Base-by-base conservation (phyloP, 2,797 vertebrate species). In the Pseudocheirus occidentalis region DNA sequence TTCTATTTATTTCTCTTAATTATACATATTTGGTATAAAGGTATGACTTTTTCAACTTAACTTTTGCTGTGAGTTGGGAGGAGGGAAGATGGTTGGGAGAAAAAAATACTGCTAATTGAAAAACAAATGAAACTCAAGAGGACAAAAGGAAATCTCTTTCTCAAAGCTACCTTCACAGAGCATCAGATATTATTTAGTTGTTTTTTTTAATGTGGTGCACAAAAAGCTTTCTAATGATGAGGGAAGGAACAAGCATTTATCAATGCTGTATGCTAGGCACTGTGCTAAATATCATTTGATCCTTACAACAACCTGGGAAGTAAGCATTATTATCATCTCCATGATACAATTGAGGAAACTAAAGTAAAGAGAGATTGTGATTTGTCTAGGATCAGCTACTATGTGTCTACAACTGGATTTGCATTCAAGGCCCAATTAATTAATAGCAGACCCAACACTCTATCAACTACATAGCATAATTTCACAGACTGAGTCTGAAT, bases 401-500 rank as follows among this genome's bases (percentile, higher is more conserved):
- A 81, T 7, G 9, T 81, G 21, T 46, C 40, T 81, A 81, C 3
- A 9, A 16, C n/a, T 81, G 73, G 21, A 11, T 24, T 81, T 81
- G 73, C 46, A 81, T 21, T 81, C 7, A 46, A 46, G 73, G 21
- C 4, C 40, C 40, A 46, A 9, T 81, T 73, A 40, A 21, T 73
- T 81, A 81, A 46, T 10, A 24, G 9, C 40, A 81, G 2, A 13
- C 21, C n/a, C 40, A 81, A 46, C 3, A 81, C 7, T 81, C n/a
- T 46, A 40, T 40, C 16, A 3, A 81, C 21, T 81, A 10, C 59
- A 95, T 62, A 93, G 55, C n/a, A 50, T 40, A 92, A 55, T 73
- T 95, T 96, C n/a, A 95, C 27, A 92, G 56, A 89, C 55, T 73
- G 92, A 93, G 54, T 94, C 54, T 59, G 91, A 93, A 53, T 12